Base-by-base conservation (phyloP, 1,140 invertebrate genomes). In the Megathymus violae region DNA sequence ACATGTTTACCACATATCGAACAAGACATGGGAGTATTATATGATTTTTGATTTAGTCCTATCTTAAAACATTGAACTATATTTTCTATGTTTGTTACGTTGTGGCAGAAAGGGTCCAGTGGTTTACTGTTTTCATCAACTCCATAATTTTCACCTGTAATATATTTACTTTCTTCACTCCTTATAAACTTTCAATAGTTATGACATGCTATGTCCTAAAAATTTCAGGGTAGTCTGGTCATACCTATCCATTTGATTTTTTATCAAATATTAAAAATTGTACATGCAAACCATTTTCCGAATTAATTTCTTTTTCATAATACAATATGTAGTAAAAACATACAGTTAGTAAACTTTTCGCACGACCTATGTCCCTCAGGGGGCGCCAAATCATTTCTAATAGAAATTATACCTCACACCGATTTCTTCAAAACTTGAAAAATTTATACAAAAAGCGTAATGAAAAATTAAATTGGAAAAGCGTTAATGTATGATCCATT, bases 1-100 rank as follows among this genome's bases (percentile, higher is more conserved):
- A 95, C 95, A 67, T 93, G 93, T 91, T 95, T 95, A 67, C 94
- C 94, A 89, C 95, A 95, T 67, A 92, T 89, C 56, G 89, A 89
- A 85, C 94, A 95, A 62, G 85, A 88, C 85, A 92, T 92, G 34
- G 87, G 76, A 36, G 69, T 64, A 67, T 51, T 76, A 51, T 80
- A 79, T 5, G 75, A 73, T 74, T 75, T 87, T 16, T 80, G 74
- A 62, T 78, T 78, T 3, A 87, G 43, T 34, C 80, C 76, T 64
- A 82, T 74, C 71, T 82, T 82, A 59, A 83, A 85, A 17, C 80
- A 81, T 64, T 82, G 83, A 15, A 88, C 78, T 73, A 87, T 74
- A 47, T 81, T 83, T 58, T 87, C 81, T 59, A 83, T 75, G 73
- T 85, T 88, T 58, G 76, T 61, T 70, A 83, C 54, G 71, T 84